A percentile compares a stretch with the other conserved stretches of the same genome.
phyloP scores from a whole-genome alignment of 2,797 vertebrate species.

The Psittacula echo region DNA sequence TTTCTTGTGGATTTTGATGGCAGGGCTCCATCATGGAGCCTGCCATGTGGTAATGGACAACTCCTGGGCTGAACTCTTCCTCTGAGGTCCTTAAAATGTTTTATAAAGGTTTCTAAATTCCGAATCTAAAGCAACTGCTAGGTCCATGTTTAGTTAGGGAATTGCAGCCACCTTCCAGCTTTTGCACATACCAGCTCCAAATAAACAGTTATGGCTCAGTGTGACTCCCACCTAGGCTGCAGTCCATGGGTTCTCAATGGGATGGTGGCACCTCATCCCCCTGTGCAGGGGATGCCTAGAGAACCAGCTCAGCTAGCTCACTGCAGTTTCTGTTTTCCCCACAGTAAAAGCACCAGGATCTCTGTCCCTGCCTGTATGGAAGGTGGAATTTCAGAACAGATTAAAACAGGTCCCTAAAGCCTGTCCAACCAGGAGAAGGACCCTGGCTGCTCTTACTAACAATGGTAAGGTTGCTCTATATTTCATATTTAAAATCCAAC shows the following conservation, averaged over 20 bases:
- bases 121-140: background rate
- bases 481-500: background rate
- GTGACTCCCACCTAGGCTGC: background rate
- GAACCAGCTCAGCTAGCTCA: background rate
- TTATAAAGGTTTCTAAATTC: background rate
- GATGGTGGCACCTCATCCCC: accelerated
- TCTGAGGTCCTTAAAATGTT: background rate
- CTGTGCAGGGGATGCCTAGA: background rate
- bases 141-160: background rate
- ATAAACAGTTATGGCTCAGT: background rate
- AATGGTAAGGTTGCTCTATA: background rate
- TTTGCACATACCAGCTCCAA: background rate
- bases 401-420: background rate
- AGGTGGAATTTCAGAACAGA: background rate
- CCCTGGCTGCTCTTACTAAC: background rate
- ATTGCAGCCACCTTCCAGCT: background rate
- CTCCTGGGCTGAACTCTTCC: background rate
- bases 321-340: background rate
- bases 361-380: background rate
- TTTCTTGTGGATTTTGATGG: background rate
- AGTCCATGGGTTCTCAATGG: accelerated
- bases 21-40: background rate
- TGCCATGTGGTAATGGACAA: accelerated
- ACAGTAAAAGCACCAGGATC: background rate
- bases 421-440: too few relatives aligned